These are phyloP conservation scores for Andricus curvator DNA, from an alignment of 2,888 invertebrate species.

Conservation along the genomic window DNA sequence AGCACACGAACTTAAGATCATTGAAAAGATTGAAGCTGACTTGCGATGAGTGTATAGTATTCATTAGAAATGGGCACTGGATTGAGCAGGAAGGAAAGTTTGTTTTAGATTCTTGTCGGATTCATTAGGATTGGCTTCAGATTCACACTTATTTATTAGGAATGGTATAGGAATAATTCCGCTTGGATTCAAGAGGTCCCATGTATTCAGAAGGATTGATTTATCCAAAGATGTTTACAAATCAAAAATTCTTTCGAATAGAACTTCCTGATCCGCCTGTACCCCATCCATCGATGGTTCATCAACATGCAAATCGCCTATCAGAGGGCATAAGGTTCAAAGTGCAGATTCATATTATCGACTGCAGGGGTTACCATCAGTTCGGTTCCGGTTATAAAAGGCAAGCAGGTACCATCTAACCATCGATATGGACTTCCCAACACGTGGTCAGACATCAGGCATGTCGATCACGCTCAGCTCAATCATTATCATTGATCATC, in stretches of 20 bases:
- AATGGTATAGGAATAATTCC: too few species aligned
- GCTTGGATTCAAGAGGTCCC: too few species aligned
- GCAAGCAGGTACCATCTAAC: conserved; percentile 52
- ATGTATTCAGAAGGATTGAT: too few species aligned
- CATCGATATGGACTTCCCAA: conserved; percentile 55
- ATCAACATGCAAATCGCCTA: conserved; percentile 64
- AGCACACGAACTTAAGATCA: too few species aligned
- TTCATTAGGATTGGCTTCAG: too few species aligned
- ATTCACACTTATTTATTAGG: too few species aligned
- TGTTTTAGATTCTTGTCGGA: too few species aligned
- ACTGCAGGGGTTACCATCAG: conserved; percentile 55
- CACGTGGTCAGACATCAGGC: conserved; percentile 66
- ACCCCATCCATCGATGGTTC: conserved; percentile 50
- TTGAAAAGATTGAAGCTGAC: too few species aligned
- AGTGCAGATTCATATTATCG: conserved; percentile 59
- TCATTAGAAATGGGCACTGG: too few species aligned
- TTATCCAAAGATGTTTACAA: too few species aligned
- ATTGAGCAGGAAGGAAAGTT: too few species aligned
- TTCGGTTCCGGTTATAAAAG: conserved; percentile 50
- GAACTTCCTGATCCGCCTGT: not conserved
- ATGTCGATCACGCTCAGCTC: conserved; percentile 72
- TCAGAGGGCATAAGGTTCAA: conserved; percentile 49
- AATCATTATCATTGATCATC: conserved; percentile 75
- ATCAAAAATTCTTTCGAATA: not conserved
- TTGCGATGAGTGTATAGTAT: too few species aligned